Evolutionary conservation across 2,113 vertebrate species (phyloP), one percentile per base, ranked within the genome.

Genomic region (Stercorarius parasiticus): DNA sequence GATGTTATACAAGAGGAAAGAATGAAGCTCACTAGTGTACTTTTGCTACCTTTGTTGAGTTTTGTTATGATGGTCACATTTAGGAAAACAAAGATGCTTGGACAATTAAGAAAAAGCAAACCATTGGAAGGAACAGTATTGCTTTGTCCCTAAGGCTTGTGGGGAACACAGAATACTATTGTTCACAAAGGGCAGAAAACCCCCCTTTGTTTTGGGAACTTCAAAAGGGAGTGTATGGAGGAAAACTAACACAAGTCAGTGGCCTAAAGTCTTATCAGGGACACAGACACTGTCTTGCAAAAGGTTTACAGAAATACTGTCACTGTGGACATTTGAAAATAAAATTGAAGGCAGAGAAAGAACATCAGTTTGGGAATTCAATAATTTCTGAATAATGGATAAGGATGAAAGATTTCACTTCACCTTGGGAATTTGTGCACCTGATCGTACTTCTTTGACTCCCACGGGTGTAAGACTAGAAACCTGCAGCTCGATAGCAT

Each of bases 391-490:
- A 43, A 20, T 25, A 85, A 45, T 4, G 7, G 11, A 40, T 11
- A 38, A 55, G 36, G 20, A 77, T 1, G 5, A 19, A 55, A 61
- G 27, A 42, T 59, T 59, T 70, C 43, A 25, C 36, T 26, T 29
- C 30, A 32, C 10, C 15, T 29, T 0, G 0, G 45, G 20, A 69
- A 56, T 5, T 15, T 30, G 14, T 22, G 14, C 1, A 2, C 11
- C 17, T 23, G 14, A 21, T 6, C 3, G 32, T 67, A 67, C 11
- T 25, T 5, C 7, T 5, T 4, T 30, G 38, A 27, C 10, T 64
- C 25, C 13, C 19, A 18, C 13, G 5, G 25, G 10, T 2, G 2
- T 4, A 43, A 70, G 45, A 21, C 6, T 36, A 10, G 19, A 83
- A 58, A 32, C 6, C 9, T 15, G 1, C 62, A 71, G n/a, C 40